Evolutionary conservation across 2,113 vertebrate species (phyloP), one percentile per base, ranked within the genome.

Genomic region (Bos javanicus): DNA sequence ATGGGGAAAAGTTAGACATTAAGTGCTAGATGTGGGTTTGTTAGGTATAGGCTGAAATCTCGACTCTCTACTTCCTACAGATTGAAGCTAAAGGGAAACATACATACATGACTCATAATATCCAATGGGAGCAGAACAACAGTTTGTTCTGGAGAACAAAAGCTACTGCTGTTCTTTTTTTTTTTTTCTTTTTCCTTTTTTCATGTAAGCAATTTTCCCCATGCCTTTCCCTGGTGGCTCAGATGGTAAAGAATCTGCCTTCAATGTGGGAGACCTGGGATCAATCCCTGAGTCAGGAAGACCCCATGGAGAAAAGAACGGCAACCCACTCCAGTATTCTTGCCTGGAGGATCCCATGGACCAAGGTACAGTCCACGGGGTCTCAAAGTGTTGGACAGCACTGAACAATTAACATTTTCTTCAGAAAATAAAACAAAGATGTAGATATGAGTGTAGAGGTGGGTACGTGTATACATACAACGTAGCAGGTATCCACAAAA

Each of bases 21-120:
- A 86, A 62, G 36, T 50, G 3, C 14, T 96, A 43, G 19, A 83
- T 97, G 81, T 97, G 23, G 59, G 26, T 67, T 92, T 96, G 52
- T 33, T 91, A 67, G 36, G 74, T 76, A 96, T 97, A 91, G 95
- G 94, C 59, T 87, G 78, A 59, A 86, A 84, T 76, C 60, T 91
- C 95, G 86, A 94, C 86, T 89, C n/a, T 52, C 0, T 92, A 9
- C 54, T 91, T 91, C 50, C 43, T 39, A 59, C 12, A 93, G 94
- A 96, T 95, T 26, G 64, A 97, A 95, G 86, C 46, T 92, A 94
- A 89, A 95, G 64, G 50, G 97, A 95, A 96, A 89, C 83, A 93
- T 71, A 89, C 97, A 95, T 89, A 89, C 6, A 67, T 95, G 89
- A 97, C 30, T 97, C 97, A 97, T 67, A 62, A 43, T 84, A 64